Percentiles rank a stretch among this genome's conserved stretches.
Conservation (phyloP, 2,113 vertebrate species). For the Ophiodon elongatus region DNA sequence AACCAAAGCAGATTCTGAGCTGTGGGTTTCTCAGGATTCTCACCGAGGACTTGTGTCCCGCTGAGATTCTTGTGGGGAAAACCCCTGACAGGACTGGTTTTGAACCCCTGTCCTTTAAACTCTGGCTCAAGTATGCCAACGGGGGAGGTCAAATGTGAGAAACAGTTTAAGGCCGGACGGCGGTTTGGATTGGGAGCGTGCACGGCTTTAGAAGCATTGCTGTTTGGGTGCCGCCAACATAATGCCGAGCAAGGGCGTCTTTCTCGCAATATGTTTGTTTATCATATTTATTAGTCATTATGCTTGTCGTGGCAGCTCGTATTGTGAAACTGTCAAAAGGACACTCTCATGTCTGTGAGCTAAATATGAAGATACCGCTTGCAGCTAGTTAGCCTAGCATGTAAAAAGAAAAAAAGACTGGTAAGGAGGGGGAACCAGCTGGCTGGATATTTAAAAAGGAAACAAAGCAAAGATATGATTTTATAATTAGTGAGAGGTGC, state of each 20-base stretch:
- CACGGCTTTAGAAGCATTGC: not conserved
- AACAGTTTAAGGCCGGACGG: not conserved
- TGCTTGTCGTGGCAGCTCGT: not conserved
- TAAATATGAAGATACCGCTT: not conserved
- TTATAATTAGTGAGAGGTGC: not conserved
- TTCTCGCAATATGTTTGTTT: not conserved
- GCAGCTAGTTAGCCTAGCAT: not conserved
- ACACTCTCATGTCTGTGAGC: not conserved
- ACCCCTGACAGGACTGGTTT: not conserved
- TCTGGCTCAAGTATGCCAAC: not conserved
- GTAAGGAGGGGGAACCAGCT: not conserved
- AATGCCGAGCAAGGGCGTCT: not conserved
- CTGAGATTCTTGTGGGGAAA: conserved; percentile 20
- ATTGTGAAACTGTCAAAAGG: not conserved
- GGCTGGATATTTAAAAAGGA: no score
- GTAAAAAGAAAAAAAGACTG: not conserved
- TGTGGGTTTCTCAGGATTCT: conserved; percentile 19
- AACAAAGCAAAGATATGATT: not conserved
- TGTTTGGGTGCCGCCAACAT: not conserved
- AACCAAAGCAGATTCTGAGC: conserved; percentile 23
- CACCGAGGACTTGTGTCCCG: conserved; percentile 11
- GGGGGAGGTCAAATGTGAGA: not conserved
- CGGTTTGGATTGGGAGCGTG: not conserved
- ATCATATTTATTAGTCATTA: not conserved
- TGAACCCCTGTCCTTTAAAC: not conserved